phyloP scores from a whole-genome alignment of 2,113 vertebrate species.

The Seriola rivoliana region DNA sequence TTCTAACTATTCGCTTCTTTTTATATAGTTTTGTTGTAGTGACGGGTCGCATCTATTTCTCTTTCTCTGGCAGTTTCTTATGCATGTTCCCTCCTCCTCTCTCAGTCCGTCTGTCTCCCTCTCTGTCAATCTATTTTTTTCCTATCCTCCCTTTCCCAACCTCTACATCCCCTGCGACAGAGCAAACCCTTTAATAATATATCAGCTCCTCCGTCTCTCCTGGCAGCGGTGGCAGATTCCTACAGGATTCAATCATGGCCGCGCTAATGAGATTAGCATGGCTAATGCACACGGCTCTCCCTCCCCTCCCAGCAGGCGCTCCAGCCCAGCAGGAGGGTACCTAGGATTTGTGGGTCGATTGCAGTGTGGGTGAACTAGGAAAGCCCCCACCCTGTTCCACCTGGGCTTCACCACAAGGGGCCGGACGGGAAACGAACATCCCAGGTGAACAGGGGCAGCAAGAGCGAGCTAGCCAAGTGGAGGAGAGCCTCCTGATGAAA shows the following conservation, averaged over 20 bases:
- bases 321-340: slow-evolving; percentile 16
- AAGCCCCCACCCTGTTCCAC: slow-evolving; percentile 9
- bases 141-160: slow-evolving; percentile 7
- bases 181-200: slow-evolving; percentile 73
- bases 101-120: background rate
- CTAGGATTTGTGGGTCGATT: slow-evolving; percentile 34
- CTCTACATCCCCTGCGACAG: slow-evolving; percentile 29
- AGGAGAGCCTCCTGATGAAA: slow-evolving; percentile 36
- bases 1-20: background rate
- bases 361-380: slow-evolving; percentile 29
- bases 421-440: slow-evolving; percentile 33
- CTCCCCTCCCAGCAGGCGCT: slow-evolving; percentile 18
- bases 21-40: background rate
- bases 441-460: slow-evolving; percentile 32
- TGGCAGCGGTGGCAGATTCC: slow-evolving; percentile 60
- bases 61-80: background rate
- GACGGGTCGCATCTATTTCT: background rate
- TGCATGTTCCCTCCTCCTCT: background rate
- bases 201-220: slow-evolving; percentile 63
- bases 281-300: slow-evolving; percentile 67
- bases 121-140: background rate
- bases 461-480: slow-evolving; percentile 5
- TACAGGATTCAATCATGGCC: slow-evolving; percentile 76
- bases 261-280: slow-evolving; percentile 77
- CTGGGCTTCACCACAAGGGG: slow-evolving; percentile 11